phyloP scores from a whole-genome alignment of 2,888 invertebrate species.

The Oxycera nigricornis region DNA sequence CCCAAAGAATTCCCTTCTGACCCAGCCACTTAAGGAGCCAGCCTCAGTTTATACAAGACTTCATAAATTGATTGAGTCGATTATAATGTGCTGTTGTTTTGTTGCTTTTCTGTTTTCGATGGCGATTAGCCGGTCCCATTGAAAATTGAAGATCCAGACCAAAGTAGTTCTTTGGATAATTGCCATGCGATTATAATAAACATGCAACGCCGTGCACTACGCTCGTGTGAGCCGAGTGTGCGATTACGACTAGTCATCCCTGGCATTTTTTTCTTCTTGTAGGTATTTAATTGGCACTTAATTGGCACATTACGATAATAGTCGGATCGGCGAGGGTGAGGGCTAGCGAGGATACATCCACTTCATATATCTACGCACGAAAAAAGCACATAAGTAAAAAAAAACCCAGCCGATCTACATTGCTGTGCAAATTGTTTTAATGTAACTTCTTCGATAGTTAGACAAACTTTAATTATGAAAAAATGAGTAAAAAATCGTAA shows the following conservation, averaged over 20 bases:
- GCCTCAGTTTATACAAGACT: slow-evolving; percentile 25
- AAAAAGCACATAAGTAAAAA: no score
- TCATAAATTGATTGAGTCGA: slow-evolving; percentile 15
- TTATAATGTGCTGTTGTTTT: slow-evolving; percentile 1
- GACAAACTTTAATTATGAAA: no score
- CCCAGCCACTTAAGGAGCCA: neutral
- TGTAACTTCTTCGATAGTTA: no score
- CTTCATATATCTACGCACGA: no score
- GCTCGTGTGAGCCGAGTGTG: neutral
- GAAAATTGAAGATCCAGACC: neutral
- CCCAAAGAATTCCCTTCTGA: neutral
- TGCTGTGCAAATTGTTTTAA: no score
- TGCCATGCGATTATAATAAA: slow-evolving; percentile 38
- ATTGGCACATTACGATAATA: slow-evolving; percentile 32
- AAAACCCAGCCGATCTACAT: no score
- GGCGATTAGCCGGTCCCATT: slow-evolving; percentile 1
- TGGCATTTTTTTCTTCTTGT: neutral
- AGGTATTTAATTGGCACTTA: slow-evolving; percentile 11
- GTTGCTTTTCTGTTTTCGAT: neutral
- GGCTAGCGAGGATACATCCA: neutral
- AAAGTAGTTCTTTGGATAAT: slow-evolving; percentile 23
- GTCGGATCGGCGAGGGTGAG: neutral
- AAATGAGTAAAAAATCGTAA: no score
- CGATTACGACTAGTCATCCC: slow-evolving; percentile 19
- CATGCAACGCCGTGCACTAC: slow-evolving; percentile 24